A percentile compares a stretch with the other conserved stretches of the same genome.
Conservation (phyloP, 1,140 invertebrate genomes). For the Fopius arisanus region DNA sequence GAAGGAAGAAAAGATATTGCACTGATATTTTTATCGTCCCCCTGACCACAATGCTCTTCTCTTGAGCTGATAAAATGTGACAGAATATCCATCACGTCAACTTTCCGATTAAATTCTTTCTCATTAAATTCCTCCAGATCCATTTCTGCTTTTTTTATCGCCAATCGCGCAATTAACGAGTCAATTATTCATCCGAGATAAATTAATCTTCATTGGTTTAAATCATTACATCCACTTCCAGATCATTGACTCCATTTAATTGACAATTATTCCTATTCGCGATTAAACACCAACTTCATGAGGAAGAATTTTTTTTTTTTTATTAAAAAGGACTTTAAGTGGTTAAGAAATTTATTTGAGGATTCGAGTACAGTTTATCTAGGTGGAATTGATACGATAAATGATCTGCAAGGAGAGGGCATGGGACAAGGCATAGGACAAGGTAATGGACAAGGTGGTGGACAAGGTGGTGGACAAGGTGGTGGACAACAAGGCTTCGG, state of each 20-base stretch:
- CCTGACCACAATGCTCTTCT: neutral
- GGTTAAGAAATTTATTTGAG: too few relatives aligned
- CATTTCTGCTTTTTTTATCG: neutral
- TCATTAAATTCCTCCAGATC: neutral
- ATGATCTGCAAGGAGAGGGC: constrained; percentile 1
- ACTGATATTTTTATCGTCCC: neutral
- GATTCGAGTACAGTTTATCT: neutral
- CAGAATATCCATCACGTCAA: constrained; percentile 14
- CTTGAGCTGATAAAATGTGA: neutral
- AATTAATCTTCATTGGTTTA: too few relatives aligned
- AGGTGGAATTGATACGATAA: constrained; percentile 14
- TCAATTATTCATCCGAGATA: too few relatives aligned
- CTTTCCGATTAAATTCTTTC: neutral
- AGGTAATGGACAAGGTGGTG: constrained; percentile 10
- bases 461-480: too few relatives aligned
- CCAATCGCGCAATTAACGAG: too few relatives aligned
- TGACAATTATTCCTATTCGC: too few relatives aligned
- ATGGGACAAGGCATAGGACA: neutral
- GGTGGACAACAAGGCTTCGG: too few relatives aligned
- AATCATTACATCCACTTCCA: too few relatives aligned
- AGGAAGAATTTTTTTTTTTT: too few relatives aligned
- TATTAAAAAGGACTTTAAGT: too few relatives aligned
- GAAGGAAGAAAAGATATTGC: constrained; percentile 37
- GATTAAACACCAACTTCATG: too few relatives aligned
- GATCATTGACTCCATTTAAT: too few relatives aligned